These are phyloP conservation scores for Rhinella marina DNA, from an alignment of 2,797 vertebrate genomes.

Conservation along the genomic window DNA sequence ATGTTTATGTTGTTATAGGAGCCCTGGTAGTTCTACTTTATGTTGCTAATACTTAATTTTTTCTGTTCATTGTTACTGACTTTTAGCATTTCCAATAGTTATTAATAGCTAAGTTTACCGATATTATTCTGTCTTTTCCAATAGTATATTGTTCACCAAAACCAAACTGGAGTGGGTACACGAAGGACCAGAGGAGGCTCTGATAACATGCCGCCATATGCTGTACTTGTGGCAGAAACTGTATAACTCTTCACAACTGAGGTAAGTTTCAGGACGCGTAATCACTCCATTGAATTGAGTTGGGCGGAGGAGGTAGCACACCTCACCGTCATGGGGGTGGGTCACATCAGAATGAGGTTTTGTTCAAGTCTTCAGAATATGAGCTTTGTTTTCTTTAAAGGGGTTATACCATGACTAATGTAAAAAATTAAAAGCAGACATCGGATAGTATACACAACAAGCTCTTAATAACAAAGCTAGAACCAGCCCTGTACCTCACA, in stretches of 20 bases:
- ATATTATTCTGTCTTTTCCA: constrained; percentile 59
- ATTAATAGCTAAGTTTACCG: not conserved
- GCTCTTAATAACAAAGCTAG: no score
- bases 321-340: not conserved
- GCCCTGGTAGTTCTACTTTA: not conserved
- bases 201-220: constrained; percentile 92
- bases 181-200: constrained; percentile 84
- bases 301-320: not conserved
- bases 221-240: constrained; percentile 87
- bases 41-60: not conserved
- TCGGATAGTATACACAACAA: no score
- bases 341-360: not conserved
- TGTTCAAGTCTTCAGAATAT: no score
- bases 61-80: not conserved
- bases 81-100: not conserved
- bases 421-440: no score
- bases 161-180: constrained; percentile 88
- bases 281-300: not conserved
- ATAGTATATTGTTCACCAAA: constrained; percentile 93
- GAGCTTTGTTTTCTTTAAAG: no score
- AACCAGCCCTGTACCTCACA: no score
- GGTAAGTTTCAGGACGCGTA: constrained; percentile 71
- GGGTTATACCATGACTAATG: no score
- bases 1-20: not conserved
- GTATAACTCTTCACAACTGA: constrained; percentile 82